Evolutionary conservation across 1,140 invertebrate genomes (phyloP), one percentile per base, ranked within the genome.

Genomic region (Triops cancriformis): DNA sequence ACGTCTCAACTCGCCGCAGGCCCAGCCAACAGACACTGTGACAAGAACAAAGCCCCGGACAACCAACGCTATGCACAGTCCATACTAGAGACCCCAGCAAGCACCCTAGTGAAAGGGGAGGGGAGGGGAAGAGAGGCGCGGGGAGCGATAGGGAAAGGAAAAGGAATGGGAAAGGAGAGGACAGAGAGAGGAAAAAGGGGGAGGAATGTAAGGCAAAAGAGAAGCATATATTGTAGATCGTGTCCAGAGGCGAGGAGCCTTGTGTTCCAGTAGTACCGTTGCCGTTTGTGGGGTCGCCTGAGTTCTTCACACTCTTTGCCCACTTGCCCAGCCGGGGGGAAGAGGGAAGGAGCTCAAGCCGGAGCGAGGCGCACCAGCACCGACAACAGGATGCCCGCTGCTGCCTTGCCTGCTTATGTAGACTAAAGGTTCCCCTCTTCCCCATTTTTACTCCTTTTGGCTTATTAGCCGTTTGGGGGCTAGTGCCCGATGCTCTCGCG

Each of bases 21-120:
- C 51, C 51, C 51, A 64, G 51, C 51, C 51, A 64, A 64, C 51
- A 64, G 51, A 64, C 51, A 64, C 51, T 64, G 51, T 64, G 51
- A 64, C 51, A 64, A 64, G 51, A 64, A 64, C 51, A 64, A 64
- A 64, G 51, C 51, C 51, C 51, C 51, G 18, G 23, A 64, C 51
- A 64, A 64, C 51, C 51, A 64, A 64, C 51, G 51, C 51, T 64
- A 64, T 64, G 51, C 51, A 37, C 7, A 37, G 31, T 23, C 14
- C 23, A 64, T 64, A 2, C 51, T 23, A 18, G 9, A 64, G 51
- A 64, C 3, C 51, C 23, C 51, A 18, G 6, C 6, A 23, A 18
- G 10, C 9, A 9, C 51, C 51, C 51, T 6, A 18, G 14, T 23
- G 5, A 5, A 23, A 64, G 18, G 23, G 51, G 18, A 14, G 18